Evolutionary conservation across 64 coral and sea anemone genomes (phyloP), one percentile per base, ranked within the genome.

Genomic region (Orbicella faveolata): DNA sequence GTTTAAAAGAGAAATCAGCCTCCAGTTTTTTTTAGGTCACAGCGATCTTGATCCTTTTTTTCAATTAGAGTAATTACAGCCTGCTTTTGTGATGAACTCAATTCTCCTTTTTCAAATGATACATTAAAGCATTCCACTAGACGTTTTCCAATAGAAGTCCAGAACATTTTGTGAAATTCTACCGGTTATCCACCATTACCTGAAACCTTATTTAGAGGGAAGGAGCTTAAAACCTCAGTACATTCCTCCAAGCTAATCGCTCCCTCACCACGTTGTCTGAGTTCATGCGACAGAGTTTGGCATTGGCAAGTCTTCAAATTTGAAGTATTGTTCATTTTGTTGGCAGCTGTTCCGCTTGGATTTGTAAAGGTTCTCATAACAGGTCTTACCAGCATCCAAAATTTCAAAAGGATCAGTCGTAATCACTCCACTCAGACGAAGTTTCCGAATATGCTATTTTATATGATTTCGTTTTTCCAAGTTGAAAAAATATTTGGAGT

Each of bases 81-180:
- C 30, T 30, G 30, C 30, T 30, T 30, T 30, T 30, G 30, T 30
- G 30, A 30, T 30, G 30, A 30, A 30, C 30, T 30, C 30, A 30
- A 30, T 30, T 30, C 30, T 30, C 30, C 30, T 30, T 30, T 30
- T 30, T 30, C 30, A 30, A 30, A 30, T 30, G 30, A 30, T 30
- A 30, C 30, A 30, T 30, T 30, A 30, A 30, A 30, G 30, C 30
- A 30, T 30, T 30, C 30, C 30, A 30, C 30, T 30, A 30, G 30
- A 30, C 30, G 30, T 30, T 30, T 30, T 30, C 30, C 30, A 30
- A 30, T 30, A 30, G 30, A 30, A 30, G 23, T 0, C 78, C 52
- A 80, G 33, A 80, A 80, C n/a, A 4, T 19, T 0, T 30, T 15
- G 52, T 93, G 83, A 61, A 89, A 94, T 78, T 94, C 87, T 34